Conservation (phyloP, 1,140 invertebrate species). For the Bacillus rossius region DNA sequence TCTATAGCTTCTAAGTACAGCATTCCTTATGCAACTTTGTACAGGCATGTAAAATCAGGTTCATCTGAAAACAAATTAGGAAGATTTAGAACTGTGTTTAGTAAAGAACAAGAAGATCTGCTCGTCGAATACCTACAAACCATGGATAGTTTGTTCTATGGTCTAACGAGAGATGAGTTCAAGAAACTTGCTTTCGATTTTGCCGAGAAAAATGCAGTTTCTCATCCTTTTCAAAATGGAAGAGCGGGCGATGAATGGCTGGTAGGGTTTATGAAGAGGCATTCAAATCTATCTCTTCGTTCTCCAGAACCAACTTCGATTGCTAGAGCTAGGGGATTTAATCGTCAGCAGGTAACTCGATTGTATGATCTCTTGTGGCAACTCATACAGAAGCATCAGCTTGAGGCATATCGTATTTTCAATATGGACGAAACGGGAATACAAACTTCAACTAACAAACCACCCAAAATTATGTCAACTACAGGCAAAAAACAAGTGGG, state of each 20-base stretch:
- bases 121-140: background rate
- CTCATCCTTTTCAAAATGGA: slow-evolving; percentile 15
- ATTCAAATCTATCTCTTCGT: slow-evolving; percentile 29
- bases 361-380: slow-evolving; percentile 26
- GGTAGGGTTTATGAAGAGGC: slow-evolving; percentile 24
- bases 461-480: slow-evolving; percentile 32
- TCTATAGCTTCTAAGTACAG: too few relatives aligned
- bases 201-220: background rate
- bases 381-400: background rate
- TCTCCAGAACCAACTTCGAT: slow-evolving; percentile 33
- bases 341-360: slow-evolving; percentile 27
- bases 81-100: too few relatives aligned
- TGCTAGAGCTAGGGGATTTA: slow-evolving; percentile 27
- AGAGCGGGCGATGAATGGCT: slow-evolving; percentile 31
- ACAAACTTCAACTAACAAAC: slow-evolving; percentile 31
- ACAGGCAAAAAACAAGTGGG: slow-evolving; percentile 31
- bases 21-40: too few relatives aligned
- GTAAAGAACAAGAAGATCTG: too few relatives aligned
- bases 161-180: background rate
- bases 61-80: too few relatives aligned
- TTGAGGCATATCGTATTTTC: slow-evolving; percentile 23
- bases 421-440: slow-evolving; percentile 38
- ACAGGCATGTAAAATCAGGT: too few relatives aligned
- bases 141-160: background rate
- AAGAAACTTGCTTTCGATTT: background rate